Conservation (phyloP, 2,113 vertebrate species). For the Oryzias melastigma region DNA sequence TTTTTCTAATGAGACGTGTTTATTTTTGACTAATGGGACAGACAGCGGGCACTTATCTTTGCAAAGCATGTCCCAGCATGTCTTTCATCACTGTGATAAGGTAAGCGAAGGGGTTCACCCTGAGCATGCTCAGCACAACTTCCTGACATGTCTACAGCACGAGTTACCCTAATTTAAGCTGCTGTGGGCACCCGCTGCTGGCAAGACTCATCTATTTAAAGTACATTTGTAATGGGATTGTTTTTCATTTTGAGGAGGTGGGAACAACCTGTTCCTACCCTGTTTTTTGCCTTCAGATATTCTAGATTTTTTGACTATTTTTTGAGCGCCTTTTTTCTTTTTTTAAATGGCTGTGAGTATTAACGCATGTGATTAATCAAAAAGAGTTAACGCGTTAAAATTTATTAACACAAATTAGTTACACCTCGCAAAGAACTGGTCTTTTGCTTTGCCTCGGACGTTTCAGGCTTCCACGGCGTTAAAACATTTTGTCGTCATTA, state of each 20-base stretch:
- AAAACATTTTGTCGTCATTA: too few relatives aligned
- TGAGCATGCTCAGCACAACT: constrained; percentile 26
- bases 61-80: constrained; percentile 31
- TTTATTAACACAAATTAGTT: too few relatives aligned
- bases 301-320: too few relatives aligned
- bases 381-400: too few relatives aligned
- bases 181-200: constrained; percentile 15
- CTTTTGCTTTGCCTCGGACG: too few relatives aligned
- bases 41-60: constrained; percentile 47
- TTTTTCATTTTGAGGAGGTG: neutral
- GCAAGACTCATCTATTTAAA: constrained; percentile 10
- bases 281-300: too few relatives aligned
- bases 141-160: constrained; percentile 35
- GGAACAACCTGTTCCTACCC: too few relatives aligned
- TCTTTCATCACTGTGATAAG: constrained; percentile 55
- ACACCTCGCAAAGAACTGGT: too few relatives aligned
- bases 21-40: constrained; percentile 67
- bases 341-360: too few relatives aligned
- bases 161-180: constrained; percentile 13
- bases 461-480: too few relatives aligned
- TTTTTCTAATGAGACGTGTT: constrained; percentile 66
- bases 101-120: constrained; percentile 28
- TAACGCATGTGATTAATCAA: too few relatives aligned
- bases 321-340: too few relatives aligned
- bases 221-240: constrained; percentile 8